Percentiles rank a stretch among this genome's conserved stretches.
Evolutionary conservation across 2,888 invertebrate genomes (phyloP).

Genomic region (Ennomos quercinarius): DNA sequence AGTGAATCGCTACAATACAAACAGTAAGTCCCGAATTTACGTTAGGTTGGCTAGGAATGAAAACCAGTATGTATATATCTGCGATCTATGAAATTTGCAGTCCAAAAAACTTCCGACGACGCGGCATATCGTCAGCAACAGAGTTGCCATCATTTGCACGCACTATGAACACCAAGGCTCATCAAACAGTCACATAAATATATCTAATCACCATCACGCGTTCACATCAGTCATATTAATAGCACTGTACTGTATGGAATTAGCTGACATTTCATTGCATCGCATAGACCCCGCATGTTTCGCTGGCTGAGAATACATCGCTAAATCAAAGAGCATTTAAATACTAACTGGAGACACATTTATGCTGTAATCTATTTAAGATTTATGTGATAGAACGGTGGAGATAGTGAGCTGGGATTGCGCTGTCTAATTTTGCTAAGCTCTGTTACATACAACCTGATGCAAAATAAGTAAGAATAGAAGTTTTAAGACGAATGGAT

Average conservation of each 20-base stretch:
- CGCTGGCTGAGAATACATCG: constrained; percentile 34
- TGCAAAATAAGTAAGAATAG: constrained; percentile 8
- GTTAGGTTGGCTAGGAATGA: too few relatives aligned
- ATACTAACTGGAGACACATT: constrained; percentile 37
- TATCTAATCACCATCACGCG: constrained; percentile 35
- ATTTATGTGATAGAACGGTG: constrained; percentile 22
- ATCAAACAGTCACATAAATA: constrained; percentile 27
- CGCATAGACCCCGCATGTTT: constrained; percentile 36
- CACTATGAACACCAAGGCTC: constrained; percentile 6
- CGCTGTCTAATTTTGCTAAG: constrained; percentile 19
- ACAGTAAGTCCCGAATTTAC: too few relatives aligned
- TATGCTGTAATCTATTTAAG: constrained; percentile 35
- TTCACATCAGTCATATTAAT: constrained; percentile 54
- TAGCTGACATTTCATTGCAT: constrained; percentile 53
- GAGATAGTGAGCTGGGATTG: constrained; percentile 22
- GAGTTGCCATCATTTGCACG: too few relatives aligned
- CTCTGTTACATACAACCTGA: background rate
- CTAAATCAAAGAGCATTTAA: constrained; percentile 45
- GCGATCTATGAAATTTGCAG: too few relatives aligned
- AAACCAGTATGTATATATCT: too few relatives aligned
- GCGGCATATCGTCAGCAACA: too few relatives aligned
- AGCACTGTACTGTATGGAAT: constrained; percentile 49
- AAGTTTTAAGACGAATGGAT: constrained; percentile 1
- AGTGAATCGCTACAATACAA: too few relatives aligned
- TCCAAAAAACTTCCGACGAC: too few relatives aligned